A percentile compares a stretch with the other conserved stretches of the same genome.
These are phyloP conservation scores for Orthosia incerta DNA, from an alignment of 2,888 invertebrate species.

Conservation along the genomic window DNA sequence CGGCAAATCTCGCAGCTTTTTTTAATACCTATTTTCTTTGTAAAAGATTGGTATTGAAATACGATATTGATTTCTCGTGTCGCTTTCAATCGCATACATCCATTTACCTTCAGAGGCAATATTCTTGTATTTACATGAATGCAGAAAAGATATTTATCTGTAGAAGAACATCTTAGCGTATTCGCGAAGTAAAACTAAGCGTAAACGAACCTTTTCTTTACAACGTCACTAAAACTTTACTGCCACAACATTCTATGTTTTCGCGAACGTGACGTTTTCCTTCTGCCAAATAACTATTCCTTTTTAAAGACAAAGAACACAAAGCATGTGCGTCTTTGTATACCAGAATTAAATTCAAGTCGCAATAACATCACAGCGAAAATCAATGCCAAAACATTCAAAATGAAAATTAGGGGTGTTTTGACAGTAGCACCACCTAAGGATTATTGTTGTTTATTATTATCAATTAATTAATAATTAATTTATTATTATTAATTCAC, in stretches of 20 bases:
- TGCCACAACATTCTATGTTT: constrained; percentile 71
- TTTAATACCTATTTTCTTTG: constrained; percentile 9
- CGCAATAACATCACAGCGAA: background rate
- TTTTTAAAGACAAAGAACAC: constrained; percentile 57
- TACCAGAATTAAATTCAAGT: background rate
- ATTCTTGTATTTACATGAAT: constrained; percentile 22
- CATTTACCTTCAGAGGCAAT: background rate
- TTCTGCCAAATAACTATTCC: constrained; percentile 32
- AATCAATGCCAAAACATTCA: background rate
- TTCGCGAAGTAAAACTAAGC: constrained; percentile 69
- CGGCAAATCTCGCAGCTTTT: background rate
- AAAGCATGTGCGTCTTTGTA: constrained; percentile 17
- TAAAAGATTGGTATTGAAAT: constrained; percentile 18
- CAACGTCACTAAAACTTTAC: constrained; percentile 80
- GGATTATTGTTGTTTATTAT: too few species aligned
- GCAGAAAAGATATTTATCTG: constrained; percentile 51
- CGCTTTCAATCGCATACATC: constrained; percentile 9
- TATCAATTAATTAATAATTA: too few species aligned
- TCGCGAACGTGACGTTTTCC: constrained; percentile 59
- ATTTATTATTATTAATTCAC: too few species aligned
- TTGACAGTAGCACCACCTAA: background rate
- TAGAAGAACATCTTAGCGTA: constrained; percentile 55
- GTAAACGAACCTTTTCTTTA: constrained; percentile 78
- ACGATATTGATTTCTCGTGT: constrained; percentile 29
- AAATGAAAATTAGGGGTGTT: too few species aligned